Evolutionary conservation across 1,140 invertebrate species (phyloP).

Genomic region (Caenorhabditis brenneri): DNA sequence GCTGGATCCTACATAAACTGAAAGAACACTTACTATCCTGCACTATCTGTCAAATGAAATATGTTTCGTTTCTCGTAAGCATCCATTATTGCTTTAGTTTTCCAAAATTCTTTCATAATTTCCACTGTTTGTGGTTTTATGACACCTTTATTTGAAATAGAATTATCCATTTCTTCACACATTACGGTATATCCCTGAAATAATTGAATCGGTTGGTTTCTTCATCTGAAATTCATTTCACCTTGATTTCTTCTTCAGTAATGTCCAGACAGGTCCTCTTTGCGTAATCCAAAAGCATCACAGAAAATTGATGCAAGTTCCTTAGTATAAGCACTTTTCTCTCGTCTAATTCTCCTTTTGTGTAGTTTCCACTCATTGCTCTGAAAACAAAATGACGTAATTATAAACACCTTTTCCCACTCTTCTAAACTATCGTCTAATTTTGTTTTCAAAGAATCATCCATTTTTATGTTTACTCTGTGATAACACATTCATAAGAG

Average conservation of each 20-base stretch:
- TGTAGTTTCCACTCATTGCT: conserved; percentile 4
- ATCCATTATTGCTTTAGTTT: conserved; percentile 57
- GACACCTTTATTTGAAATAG: conserved; percentile 58
- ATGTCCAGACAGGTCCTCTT: neutral
- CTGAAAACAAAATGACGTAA: neutral
- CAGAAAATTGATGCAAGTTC: neutral
- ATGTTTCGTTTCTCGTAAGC: conserved; percentile 57
- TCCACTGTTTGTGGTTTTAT: conserved; percentile 59
- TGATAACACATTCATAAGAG: too few relatives aligned
- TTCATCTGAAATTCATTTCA: neutral
- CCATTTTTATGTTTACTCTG: conserved; percentile 58
- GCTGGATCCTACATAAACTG: neutral
- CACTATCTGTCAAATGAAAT: conserved; percentile 68
- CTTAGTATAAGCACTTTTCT: neutral
- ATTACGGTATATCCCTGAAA: neutral
- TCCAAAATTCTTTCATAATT: conserved; percentile 64
- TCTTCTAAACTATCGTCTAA: conserved; percentile 59
- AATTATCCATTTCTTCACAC: neutral
- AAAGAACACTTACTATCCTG: conserved; percentile 60
- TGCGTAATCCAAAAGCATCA: neutral
- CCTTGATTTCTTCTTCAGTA: neutral
- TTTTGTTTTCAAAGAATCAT: conserved; percentile 66
- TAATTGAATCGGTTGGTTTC: neutral
- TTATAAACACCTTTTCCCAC: neutral
- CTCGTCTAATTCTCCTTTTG: neutral